Base-by-base conservation (phyloP, 1,140 invertebrate genomes). In the Drosophila tani region DNA sequence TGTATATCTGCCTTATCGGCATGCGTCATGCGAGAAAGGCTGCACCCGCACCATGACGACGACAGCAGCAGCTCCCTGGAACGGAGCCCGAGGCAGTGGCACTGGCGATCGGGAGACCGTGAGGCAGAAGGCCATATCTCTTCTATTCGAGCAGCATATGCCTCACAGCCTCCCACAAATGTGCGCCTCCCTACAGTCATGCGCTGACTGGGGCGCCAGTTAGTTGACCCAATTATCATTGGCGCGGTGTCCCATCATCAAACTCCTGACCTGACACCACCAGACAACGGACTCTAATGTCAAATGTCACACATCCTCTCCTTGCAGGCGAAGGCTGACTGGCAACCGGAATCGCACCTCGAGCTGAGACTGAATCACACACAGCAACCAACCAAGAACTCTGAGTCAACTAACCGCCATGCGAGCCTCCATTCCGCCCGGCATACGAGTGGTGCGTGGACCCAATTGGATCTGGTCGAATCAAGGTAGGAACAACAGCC, bases 401-500 rank as follows among this genome's bases (percentile, higher is more conserved):
- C 53, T 68, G 45, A 87, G 60, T 41, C 51, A 76, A 56, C 41
- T 40, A 32, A 68, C 58, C 51, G 84, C 58, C 68, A 92, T 92
- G 91, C 82, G 88, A 66, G 78, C 91, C 74, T 77, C 91, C 71
- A 91, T 93, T 82, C 87, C 85, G 41, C 91, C 94, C n/a, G 97
- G 97, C 17, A 92, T 97, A 63, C 93, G 97, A 78, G 97, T 98
- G 41, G 96, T 97, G 9, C 94, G 96, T 55, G 97, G 96, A 11
- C 95, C 95, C 24, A 96, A 97, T 93, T 97, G 97, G 97, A 95
- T 95, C 85, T 97, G 97, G 96, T 94, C 93, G 14, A 94, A 96
- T 90, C 96, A 95, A 93, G 94, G 94, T 94, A 93, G 66, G 73
- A 58, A 67, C 32, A 21, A 40, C 41, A 56, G 47, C 47, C 3